A percentile compares a stretch with the other conserved stretches of the same genome.
phyloP scores from a whole-genome alignment of 2,797 vertebrate genomes.

The Gila robusta region DNA sequence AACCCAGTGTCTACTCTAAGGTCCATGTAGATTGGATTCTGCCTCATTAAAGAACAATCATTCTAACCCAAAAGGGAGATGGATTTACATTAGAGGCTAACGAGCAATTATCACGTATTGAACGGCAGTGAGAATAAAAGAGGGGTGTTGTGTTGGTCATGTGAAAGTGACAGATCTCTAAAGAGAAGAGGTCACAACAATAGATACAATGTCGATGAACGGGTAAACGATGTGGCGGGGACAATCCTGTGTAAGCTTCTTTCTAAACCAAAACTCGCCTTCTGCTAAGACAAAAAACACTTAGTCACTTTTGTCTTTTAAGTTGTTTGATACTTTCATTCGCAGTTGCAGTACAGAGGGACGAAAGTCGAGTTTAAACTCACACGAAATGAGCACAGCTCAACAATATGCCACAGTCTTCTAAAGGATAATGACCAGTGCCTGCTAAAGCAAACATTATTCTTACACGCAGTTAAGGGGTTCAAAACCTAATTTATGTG shows the following conservation, averaged over 20 bases:
- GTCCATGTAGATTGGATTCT: not conserved
- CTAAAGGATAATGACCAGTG: not conserved
- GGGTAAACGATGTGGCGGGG: constrained; percentile 47
- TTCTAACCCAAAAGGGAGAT: not conserved
- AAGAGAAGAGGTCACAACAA: constrained; percentile 42
- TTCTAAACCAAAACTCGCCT: constrained; percentile 30
- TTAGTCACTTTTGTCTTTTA: not conserved
- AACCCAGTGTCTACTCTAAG: not conserved
- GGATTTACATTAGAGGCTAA: constrained; percentile 35
- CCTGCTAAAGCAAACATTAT: constrained; percentile 3
- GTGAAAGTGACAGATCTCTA: constrained; percentile 25
- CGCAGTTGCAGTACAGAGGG: not conserved
- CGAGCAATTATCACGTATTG: constrained; percentile 42
- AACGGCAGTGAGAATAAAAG: constrained; percentile 20
- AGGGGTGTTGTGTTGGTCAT: constrained; percentile 17
- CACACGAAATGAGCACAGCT: not conserved
- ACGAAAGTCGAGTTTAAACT: not conserved
- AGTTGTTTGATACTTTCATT: not conserved
- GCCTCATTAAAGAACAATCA: constrained; percentile 22
- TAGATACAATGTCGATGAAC: constrained; percentile 57
- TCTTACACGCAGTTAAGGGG: not conserved
- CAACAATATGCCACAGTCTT: not conserved
- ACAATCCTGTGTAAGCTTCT: constrained; percentile 29
- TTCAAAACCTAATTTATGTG: not conserved
- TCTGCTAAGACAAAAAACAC: constrained; percentile 2